Evolutionary conservation across 2,888 invertebrate genomes (phyloP), one percentile per base, ranked within the genome.

Genomic region (Drosophila rellima): DNA sequence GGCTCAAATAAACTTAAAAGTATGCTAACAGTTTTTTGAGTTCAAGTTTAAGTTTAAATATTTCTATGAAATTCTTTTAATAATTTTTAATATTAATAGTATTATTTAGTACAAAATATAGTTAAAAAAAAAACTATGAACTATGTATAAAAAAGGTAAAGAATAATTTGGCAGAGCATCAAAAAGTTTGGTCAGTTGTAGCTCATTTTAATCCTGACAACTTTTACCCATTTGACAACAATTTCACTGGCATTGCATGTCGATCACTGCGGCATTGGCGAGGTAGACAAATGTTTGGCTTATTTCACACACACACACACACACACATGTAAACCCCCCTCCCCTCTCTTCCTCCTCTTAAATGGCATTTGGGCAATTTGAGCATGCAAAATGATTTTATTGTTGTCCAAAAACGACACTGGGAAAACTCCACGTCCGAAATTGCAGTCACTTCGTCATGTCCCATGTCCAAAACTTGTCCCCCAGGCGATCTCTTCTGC

Each of bases 341-440:
- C 8, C 35, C 39, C 17, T 35, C 17, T 17, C 0, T 7, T 13
- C 10, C 42, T 42, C 20, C 55, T 31, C 31, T 15, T 60, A 29
- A 42, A 33, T 26, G 61, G 42, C 66, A 71, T 73, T 79, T 35
- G 80, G 68, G 61, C 70, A 71, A 70, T 88, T 88, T 72, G 44
- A 67, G 69, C 75, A 76, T 61, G 80, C 74, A 72, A 71, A 82
- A 77, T 88, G 72, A 78, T 83, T 87, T 88, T 80, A 88, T 88
- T 83, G 80, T 68, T 63, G 67, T 44, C 61, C 48, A 44, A 57
- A 74, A 57, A 63, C 26, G 62, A 57, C 47, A 54, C 23, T 40
- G 57, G 55, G 55, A 59, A 70, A 70, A 67, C 64, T 66, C 31
- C 40, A 40, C 52, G 40, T 50, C 47, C 44, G 55, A 48, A 72